These are phyloP conservation scores for Chaetops frenatus DNA, from an alignment of 2,113 vertebrate species.

Conservation along the genomic window DNA sequence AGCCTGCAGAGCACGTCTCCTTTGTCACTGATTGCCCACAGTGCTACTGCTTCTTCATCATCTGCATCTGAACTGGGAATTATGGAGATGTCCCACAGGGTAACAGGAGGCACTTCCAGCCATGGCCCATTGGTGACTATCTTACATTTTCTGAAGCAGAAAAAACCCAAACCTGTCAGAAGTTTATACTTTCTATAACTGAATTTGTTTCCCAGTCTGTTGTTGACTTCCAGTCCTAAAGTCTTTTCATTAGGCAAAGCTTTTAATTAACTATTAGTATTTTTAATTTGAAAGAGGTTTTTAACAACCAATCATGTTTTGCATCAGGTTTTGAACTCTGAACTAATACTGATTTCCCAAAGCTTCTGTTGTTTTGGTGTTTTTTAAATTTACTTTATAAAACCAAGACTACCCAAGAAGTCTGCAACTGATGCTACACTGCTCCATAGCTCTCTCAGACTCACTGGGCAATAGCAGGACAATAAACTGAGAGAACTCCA, in stretches of 20 bases:
- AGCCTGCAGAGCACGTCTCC: slow-evolving; percentile 94
- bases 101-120: slow-evolving; percentile 88
- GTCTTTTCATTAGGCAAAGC: not conserved
- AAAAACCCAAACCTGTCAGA: not conserved
- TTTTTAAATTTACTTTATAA: not conserved
- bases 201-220: not conserved
- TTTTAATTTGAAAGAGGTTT: not conserved
- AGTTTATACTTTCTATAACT: not conserved
- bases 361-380: not conserved
- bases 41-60: slow-evolving; percentile 70
- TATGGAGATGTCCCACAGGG: slow-evolving; percentile 87
- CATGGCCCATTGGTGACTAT: slow-evolving; percentile 90
- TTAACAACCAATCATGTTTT: not conserved
- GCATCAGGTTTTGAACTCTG: not conserved
- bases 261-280: not conserved
- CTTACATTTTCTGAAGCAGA: slow-evolving; percentile 86
- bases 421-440: not conserved
- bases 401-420: not conserved
- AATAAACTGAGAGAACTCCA: not conserved
- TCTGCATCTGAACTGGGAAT: slow-evolving; percentile 69
- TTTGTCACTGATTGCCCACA: slow-evolving; percentile 96
- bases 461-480: not conserved
- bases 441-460: not conserved
- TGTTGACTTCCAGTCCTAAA: not conserved
- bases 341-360: not conserved